A percentile compares a stretch with the other conserved stretches of the same genome.
Conservation (phyloP, 2,113 vertebrate genomes). For the Microtus montanus region DNA sequence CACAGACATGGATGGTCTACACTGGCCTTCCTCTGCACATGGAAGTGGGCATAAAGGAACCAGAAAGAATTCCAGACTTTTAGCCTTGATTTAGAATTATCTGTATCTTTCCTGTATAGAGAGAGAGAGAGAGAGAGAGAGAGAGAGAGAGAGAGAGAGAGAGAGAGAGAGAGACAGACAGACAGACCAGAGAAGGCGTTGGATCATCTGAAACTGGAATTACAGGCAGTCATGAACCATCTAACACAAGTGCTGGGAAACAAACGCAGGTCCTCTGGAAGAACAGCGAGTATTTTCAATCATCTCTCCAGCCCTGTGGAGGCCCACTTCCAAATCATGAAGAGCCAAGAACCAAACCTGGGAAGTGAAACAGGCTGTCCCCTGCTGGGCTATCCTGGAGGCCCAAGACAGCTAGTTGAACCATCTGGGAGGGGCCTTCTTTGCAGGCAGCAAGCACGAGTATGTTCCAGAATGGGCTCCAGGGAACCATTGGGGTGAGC, state of each 20-base stretch:
- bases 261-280: not conserved
- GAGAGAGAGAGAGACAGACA: no score
- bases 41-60: not conserved
- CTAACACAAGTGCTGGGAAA: not conserved
- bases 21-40: not conserved
- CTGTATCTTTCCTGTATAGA: rapidly evolving
- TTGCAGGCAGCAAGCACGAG: not conserved
- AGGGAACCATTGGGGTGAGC: not conserved
- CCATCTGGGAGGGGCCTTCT: not conserved
- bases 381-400: not conserved
- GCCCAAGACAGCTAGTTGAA: not conserved
- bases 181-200: not conserved
- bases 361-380: not conserved
- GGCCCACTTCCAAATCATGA: not conserved
- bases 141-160: not conserved
- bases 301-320: not conserved
- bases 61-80: not conserved
- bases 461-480: not conserved
- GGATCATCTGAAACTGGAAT: not conserved
- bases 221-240: not conserved
- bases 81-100: not conserved
- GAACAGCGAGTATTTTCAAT: not conserved
- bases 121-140: not conserved
- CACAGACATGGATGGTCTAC: not conserved
- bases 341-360: not conserved